A percentile compares a stretch with the other conserved stretches of the same genome.
phyloP scores from a whole-genome alignment of 2,113 vertebrate genomes.

The Micronisus gabar region DNA sequence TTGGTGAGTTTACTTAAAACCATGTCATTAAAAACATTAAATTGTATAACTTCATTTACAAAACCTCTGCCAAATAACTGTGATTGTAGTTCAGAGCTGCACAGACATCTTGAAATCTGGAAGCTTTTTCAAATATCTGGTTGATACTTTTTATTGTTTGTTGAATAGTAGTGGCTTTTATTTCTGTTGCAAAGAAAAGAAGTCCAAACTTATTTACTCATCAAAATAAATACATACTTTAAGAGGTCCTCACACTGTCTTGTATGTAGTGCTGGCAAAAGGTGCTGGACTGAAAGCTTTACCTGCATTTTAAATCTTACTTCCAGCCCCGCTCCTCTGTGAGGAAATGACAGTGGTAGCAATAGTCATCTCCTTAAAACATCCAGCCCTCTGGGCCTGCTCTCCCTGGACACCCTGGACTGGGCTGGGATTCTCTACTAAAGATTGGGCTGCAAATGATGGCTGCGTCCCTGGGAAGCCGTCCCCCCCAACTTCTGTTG shows the following conservation, averaged over 20 bases:
- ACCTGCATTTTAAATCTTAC: background rate
- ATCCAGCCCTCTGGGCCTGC: background rate
- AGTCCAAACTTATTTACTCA: background rate
- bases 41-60: background rate
- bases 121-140: background rate
- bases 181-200: background rate
- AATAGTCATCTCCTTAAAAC: fast-evolving
- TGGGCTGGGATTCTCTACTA: background rate
- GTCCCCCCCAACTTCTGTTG: fast-evolving
- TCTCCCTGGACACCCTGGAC: background rate
- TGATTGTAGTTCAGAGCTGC: background rate
- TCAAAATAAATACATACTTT: background rate
- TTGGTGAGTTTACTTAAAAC: background rate
- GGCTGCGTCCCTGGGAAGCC: background rate
- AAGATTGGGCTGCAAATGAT: fast-evolving
- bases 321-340: background rate
- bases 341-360: background rate
- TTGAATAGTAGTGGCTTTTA: background rate
- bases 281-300: background rate
- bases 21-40: background rate
- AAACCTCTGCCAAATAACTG: background rate
- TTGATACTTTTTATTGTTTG: background rate
- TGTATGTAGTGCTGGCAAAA: background rate
- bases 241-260: background rate
- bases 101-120: too few relatives aligned